A percentile compares a stretch with the other conserved stretches of the same genome.
These are phyloP conservation scores for Trogon surrucura DNA, from an alignment of 2,113 vertebrate species.

Conservation along the genomic window DNA sequence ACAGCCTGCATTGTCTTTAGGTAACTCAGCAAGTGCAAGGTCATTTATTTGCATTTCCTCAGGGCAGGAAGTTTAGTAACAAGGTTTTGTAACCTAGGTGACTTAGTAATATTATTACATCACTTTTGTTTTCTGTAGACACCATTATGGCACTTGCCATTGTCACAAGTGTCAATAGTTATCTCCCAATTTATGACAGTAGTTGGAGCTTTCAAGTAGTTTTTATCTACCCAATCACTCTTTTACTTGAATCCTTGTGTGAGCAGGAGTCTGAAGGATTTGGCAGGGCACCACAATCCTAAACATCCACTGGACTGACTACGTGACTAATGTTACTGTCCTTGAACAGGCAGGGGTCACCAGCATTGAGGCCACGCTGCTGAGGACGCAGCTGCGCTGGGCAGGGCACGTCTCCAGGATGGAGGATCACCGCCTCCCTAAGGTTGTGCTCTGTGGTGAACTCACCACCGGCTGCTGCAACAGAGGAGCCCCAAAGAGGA, in stretches of 20 bases:
- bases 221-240: not conserved
- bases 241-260: not conserved
- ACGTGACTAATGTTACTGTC: no score
- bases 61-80: conserved; percentile 1
- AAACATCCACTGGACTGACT: no score
- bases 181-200: not conserved
- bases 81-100: not conserved
- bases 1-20: not conserved
- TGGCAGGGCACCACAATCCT: not conserved
- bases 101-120: not conserved
- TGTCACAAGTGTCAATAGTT: not conserved
- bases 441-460: no score
- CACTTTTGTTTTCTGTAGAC: not conserved
- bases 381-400: no score
- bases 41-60: not conserved
- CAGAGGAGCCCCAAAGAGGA: no score
- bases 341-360: no score
- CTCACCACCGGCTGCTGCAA: no score
- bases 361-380: no score
- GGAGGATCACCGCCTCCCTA: no score
- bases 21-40: not conserved
- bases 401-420: no score
- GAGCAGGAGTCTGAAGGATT: not conserved
- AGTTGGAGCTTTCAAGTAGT: not conserved
- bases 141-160: not conserved